These are phyloP conservation scores for Euborellia annulipes DNA, from an alignment of 1,140 invertebrate genomes.

Conservation along the genomic window DNA sequence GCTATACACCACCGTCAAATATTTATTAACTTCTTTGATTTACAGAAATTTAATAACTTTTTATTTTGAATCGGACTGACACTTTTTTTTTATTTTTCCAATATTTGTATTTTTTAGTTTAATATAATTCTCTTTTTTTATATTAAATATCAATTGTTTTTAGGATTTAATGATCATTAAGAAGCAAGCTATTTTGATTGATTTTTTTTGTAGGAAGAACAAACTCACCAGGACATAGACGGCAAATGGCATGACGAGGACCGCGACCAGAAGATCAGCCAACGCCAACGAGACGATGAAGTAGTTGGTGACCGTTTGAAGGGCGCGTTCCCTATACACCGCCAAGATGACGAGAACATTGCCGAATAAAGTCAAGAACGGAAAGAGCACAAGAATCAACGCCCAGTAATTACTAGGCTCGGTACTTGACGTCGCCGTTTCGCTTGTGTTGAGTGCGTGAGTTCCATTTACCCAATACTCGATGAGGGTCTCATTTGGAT, in stretches of 20 bases:
- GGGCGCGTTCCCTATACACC: constrained; percentile 71
- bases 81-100: no score
- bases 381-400: constrained; percentile 72
- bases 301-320: constrained; percentile 95
- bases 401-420: constrained; percentile 63
- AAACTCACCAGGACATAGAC: constrained; percentile 92
- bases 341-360: constrained; percentile 92
- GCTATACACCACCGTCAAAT: no score
- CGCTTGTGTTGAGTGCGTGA: constrained; percentile 2
- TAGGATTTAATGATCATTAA: no score
- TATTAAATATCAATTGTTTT: no score
- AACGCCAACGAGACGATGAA: constrained; percentile 97
- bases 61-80: no score
- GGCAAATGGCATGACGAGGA: constrained; percentile 95
- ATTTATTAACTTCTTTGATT: no score
- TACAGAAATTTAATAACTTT: no score
- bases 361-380: constrained; percentile 86
- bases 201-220: no score
- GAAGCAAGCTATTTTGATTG: no score
- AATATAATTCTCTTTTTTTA: no score
- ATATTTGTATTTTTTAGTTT: no score
- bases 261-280: constrained; percentile 89
- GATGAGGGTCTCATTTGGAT: constrained; percentile 11
- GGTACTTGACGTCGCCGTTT: constrained; percentile 15
- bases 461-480: constrained; percentile 32